phyloP scores from a whole-genome alignment of 2,797 vertebrate genomes.

The Gallirallus australis region DNA sequence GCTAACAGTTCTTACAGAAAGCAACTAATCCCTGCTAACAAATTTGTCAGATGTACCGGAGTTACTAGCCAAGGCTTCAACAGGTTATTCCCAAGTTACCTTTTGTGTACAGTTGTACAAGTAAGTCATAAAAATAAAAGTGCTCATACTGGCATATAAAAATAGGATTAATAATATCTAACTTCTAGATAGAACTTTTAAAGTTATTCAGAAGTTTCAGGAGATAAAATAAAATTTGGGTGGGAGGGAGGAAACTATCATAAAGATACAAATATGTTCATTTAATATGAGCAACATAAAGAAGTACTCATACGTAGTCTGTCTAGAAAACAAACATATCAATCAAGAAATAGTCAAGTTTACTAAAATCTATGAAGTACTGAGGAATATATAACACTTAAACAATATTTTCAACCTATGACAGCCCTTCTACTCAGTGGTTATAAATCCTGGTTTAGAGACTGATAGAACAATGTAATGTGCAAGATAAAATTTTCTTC shows the following conservation, averaged over 20 bases:
- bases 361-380: neutral
- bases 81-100: conserved; percentile 22
- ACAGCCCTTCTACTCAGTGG: neutral
- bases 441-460: neutral
- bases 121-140: neutral
- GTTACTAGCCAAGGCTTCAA: conserved; percentile 47
- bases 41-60: conserved; percentile 28
- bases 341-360: neutral
- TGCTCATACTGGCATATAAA: neutral
- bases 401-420: neutral
- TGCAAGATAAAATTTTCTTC: neutral
- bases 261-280: neutral
- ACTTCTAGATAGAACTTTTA: neutral
- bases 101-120: neutral
- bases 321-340: neutral
- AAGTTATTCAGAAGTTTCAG: neutral
- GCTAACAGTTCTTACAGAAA: conserved; percentile 15
- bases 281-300: neutral
- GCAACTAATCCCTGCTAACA: conserved; percentile 23
- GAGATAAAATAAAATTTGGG: neutral
- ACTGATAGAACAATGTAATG: neutral
- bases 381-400: neutral
- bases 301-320: neutral
- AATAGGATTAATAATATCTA: neutral
- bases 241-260: neutral